Base-by-base conservation (phyloP, 2,797 vertebrate genomes). In the Sarcoramphus papa region DNA sequence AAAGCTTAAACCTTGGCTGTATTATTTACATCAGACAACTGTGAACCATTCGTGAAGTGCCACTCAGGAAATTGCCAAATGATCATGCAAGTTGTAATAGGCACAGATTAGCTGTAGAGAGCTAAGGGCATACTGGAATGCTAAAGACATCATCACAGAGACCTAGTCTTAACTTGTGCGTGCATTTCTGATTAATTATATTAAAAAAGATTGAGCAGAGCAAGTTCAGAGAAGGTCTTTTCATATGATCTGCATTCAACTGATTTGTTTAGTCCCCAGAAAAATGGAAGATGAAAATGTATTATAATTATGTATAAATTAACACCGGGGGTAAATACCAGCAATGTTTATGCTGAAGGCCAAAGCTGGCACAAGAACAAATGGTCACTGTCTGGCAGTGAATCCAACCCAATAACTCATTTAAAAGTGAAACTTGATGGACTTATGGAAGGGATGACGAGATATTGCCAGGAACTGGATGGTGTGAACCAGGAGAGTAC, bases 341-440 rank as follows among this genome's bases (percentile, higher is more conserved):
- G 51, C 43, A 53, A 0, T 87, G 93, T 94, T 95, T 93, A 73
- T 95, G 86, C 84, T 91, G 78, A 96, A 92, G 93, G 91, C 92
- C 91, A 85, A n/a, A 74, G 74, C 81, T 95, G 93, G 84, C 86
- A 74, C 80, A 82, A 76, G 92, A 93, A 89, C 80, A 93, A 96
- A 94, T 82, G 74, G 93, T 93, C 81, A 79, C 70, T 77, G 70
- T 48, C 67, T 93, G 84, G 63, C 84, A 67, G 25, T 70, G 81
- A 95, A 82, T 91, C 68, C 81, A 90, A 56, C 70, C 81, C 92
- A 82, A 10, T 93, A 93, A 95, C 57, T 93, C 79, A 83, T 95
- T 94, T 93, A 90, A 87, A 96, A 91, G 75, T 95, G 85, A 80
- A 90, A 75, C 62, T 75, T 93, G 92, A 90, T 83, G 85, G 83